Evolutionary conservation across 2,888 invertebrate genomes (phyloP).

Genomic region (Drosophila kambysellisi): DNA sequence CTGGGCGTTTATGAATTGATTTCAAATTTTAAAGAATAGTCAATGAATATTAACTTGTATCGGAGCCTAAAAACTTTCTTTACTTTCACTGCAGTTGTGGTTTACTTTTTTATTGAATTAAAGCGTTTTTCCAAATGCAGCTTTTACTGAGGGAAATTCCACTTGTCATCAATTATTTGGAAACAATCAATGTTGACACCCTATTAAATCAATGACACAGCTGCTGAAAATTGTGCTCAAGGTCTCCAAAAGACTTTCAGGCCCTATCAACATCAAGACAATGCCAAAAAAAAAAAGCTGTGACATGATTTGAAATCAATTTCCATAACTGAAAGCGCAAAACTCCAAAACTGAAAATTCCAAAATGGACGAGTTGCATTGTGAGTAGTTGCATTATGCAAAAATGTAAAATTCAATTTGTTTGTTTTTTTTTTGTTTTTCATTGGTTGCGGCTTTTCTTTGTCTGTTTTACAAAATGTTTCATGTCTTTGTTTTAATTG

Average conservation of each 20-base stretch:
- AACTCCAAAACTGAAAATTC: slow-evolving; percentile 30
- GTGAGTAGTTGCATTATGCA: slow-evolving; percentile 50
- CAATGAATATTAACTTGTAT: neutral
- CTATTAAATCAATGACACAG: slow-evolving; percentile 47
- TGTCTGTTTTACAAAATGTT: slow-evolving; percentile 42
- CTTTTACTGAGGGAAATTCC: slow-evolving; percentile 5
- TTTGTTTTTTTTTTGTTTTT: slow-evolving; percentile 9
- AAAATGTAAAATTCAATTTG: slow-evolving; percentile 26
- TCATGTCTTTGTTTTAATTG: slow-evolving; percentile 58
- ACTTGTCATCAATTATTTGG: slow-evolving; percentile 33
- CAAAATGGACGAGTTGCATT: slow-evolving; percentile 24
- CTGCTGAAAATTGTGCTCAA: slow-evolving; percentile 32
- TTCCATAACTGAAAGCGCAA: slow-evolving; percentile 41
- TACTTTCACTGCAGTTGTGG: neutral
- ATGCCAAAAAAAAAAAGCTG: slow-evolving; percentile 21
- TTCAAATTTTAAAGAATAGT: neutral
- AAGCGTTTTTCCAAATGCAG: neutral
- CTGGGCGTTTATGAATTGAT: neutral
- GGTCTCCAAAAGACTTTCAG: slow-evolving; percentile 12
- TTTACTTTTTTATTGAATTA: neutral
- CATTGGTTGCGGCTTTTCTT: slow-evolving; percentile 32
- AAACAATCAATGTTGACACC: slow-evolving; percentile 28
- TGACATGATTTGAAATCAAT: slow-evolving; percentile 34
- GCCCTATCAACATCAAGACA: slow-evolving; percentile 44
- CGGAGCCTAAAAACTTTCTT: neutral